Base-by-base conservation (phyloP, 2,113 vertebrate species). In the Sinocyclocheilus rhinocerous region DNA sequence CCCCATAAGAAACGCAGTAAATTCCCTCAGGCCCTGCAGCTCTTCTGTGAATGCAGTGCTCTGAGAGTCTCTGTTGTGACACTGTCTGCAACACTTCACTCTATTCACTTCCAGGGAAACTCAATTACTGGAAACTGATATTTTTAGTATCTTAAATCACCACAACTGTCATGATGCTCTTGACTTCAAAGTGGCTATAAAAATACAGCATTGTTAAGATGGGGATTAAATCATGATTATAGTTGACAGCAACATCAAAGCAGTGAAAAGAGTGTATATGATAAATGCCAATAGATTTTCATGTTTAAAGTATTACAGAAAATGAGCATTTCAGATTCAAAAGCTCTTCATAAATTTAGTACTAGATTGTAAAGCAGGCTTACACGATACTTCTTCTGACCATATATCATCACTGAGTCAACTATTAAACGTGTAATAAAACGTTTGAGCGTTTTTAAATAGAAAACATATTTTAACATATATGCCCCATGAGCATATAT, bases 81-180 rank as follows among this genome's bases (percentile, higher is more conserved):
- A 48, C 82, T 86, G 83, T 78, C 88, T 89, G 85, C 88, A 89
- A 88, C 81, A 84, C 86, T 85, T 84, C 81, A 83, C 81, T 88
- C 86, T 90, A 90, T 92, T 91, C 89, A 88, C 84, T 87, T 83
- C 45, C 55, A 82, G 86, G 52, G 82, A 85, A 48, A 84, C 83
- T 87, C 88, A 83, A 88, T 91, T 81, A 89, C 88, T 88, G 78
- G 77, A 88, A 85, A 83, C 50, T 84, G 75, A 85, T 88, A 90
- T 90, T 91, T 91, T 90, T 88, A 84, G 86, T 84, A 87, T 89
- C 88, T 87, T 92, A 89, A 90, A 89, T 91, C 91, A 90, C 85
- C 85, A 75, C 72, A 76, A 86, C 91, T 93, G 90, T 92, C 88
- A 88, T 85, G 85, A 90, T 88, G 57, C 77, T 88, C 89, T 89